Percentiles rank a stretch among this genome's conserved stretches.
Conservation (phyloP, 2,888 invertebrate species). For the Petrolisthes manimaculis region DNA sequence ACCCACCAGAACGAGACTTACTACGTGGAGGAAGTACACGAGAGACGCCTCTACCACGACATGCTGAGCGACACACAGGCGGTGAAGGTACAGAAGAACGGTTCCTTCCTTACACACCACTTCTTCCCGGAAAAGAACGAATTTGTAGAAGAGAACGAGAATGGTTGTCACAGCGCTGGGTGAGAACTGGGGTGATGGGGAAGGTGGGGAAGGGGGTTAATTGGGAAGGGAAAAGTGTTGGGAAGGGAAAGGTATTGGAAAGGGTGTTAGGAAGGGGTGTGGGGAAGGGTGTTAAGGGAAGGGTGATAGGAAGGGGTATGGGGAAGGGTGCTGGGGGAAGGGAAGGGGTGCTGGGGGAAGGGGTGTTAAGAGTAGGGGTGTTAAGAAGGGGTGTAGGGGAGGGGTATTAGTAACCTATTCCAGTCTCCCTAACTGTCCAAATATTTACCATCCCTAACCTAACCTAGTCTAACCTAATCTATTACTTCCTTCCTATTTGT, state of each 20-base stretch:
- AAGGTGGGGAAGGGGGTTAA: background rate
- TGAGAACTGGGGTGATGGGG: background rate
- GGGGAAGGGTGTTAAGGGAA: background rate
- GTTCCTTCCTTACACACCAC: background rate
- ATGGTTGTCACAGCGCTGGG: background rate
- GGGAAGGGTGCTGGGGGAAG: too few relatives aligned
- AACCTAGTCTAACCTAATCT: background rate
- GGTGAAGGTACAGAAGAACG: slow-evolving; percentile 12
- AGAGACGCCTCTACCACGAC: slow-evolving; percentile 23
- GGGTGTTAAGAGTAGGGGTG: too few relatives aligned
- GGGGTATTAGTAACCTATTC: too few relatives aligned
- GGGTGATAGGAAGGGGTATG: background rate
- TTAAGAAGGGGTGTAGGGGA: too few relatives aligned
- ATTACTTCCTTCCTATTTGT: background rate
- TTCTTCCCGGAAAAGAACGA: slow-evolving; percentile 31
- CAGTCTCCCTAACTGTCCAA: too few relatives aligned
- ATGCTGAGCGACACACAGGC: slow-evolving; percentile 9
- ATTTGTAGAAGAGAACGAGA: slow-evolving; percentile 11
- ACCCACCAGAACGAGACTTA: slow-evolving; percentile 28
- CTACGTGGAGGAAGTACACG: slow-evolving; percentile 40
- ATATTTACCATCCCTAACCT: background rate
- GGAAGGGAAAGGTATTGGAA: background rate
- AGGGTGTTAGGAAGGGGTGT: background rate
- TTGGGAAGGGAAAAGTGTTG: background rate
- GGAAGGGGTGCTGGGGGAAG: too few relatives aligned